Evolutionary conservation across 2,113 vertebrate genomes (phyloP).

Genomic region (Oreochromis tanganicae): DNA sequence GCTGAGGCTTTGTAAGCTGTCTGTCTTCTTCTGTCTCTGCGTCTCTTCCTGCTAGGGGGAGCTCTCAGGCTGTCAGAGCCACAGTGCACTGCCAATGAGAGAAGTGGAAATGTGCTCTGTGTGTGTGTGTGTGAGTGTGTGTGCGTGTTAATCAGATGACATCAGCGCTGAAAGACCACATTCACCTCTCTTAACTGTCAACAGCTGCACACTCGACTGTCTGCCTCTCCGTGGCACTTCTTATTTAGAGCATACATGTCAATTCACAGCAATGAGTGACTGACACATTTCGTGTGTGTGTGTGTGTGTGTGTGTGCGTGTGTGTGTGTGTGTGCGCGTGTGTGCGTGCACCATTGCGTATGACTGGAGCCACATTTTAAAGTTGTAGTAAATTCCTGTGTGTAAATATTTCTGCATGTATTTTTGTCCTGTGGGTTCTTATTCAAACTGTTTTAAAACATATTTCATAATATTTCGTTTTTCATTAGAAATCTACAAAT

Average conservation of each 20-base stretch:
- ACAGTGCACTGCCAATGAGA: background rate
- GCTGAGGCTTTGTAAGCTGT: constrained; percentile 5
- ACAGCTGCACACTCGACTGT: constrained; percentile 41
- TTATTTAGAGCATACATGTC: constrained; percentile 7
- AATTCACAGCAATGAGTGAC: background rate
- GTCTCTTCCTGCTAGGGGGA: constrained; percentile 70
- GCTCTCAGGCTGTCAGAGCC: constrained; percentile 69
- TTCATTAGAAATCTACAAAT: background rate
- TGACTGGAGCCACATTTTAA: background rate
- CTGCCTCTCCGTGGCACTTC: background rate
- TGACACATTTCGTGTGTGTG: background rate
- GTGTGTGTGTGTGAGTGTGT: background rate
- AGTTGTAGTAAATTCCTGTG: background rate
- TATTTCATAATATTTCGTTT: background rate
- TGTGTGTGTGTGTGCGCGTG: background rate
- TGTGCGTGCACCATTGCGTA: background rate
- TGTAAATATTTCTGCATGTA: background rate
- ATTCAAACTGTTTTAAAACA: background rate
- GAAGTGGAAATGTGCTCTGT: background rate
- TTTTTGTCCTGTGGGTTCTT: background rate
- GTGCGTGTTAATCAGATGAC: constrained; percentile 40
- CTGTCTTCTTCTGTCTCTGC: background rate
- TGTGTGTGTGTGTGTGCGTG: background rate
- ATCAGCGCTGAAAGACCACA: constrained; percentile 28
- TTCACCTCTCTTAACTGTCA: constrained; percentile 40